These are phyloP conservation scores for Gymnoscelis rufifasciata DNA, from an alignment of 2,888 invertebrate genomes.

Conservation along the genomic window DNA sequence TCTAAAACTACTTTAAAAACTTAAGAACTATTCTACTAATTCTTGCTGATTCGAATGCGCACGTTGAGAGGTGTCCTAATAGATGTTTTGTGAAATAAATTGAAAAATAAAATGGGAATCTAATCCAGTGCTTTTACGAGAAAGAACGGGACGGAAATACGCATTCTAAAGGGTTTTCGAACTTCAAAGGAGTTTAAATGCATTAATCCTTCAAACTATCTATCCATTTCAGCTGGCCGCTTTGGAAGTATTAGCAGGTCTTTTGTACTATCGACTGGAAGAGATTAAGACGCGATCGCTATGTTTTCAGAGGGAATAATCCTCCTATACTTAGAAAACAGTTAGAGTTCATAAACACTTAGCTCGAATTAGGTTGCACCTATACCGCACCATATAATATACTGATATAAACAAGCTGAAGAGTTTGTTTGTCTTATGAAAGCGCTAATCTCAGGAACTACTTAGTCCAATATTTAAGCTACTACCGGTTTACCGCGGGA, in stretches of 20 bases:
- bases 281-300: constrained; percentile 13
- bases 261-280: constrained; percentile 20
- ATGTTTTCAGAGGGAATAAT: not conserved
- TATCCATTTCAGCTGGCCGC: constrained; percentile 24
- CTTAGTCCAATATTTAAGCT: too few relatives aligned
- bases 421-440: too few relatives aligned
- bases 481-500: too few relatives aligned
- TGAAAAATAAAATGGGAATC: constrained; percentile 3
- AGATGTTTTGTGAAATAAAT: not conserved
- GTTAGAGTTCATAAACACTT: not conserved
- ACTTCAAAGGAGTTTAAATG: constrained; percentile 31
- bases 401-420: too few relatives aligned
- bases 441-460: too few relatives aligned
- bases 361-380: too few relatives aligned
- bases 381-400: too few relatives aligned
- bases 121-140: constrained; percentile 21
- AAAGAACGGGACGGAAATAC: constrained; percentile 23
- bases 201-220: constrained; percentile 30
- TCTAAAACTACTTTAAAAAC: too few relatives aligned
- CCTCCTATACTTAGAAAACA: not conserved
- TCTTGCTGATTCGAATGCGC: too few relatives aligned
- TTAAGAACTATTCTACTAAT: too few relatives aligned
- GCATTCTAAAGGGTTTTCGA: constrained; percentile 18
- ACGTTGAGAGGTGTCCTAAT: too few relatives aligned
- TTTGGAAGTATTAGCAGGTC: constrained; percentile 19